Percentiles rank a stretch among this genome's conserved stretches.
Conservation (phyloP, 2,113 vertebrate species). For the Amphiprion ocellaris region DNA sequence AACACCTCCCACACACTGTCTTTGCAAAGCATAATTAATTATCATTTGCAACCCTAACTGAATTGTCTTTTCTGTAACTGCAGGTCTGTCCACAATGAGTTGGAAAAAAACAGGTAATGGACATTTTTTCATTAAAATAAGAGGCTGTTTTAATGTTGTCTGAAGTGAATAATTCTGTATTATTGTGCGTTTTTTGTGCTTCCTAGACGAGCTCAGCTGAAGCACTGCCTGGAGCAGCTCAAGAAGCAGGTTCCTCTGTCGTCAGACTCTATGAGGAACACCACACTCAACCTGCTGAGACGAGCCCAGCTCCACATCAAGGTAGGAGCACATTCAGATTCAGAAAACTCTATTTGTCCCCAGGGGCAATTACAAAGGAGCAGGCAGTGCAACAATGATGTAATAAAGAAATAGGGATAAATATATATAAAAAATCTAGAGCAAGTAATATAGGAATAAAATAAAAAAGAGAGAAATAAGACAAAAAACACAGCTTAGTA, state of each 20-base stretch:
- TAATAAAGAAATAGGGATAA: too few species aligned
- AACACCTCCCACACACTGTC: too few species aligned
- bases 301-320: slow-evolving; percentile 92
- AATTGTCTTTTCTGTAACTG: background rate
- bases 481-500: too few species aligned
- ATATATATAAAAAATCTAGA: too few species aligned
- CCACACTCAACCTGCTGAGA: slow-evolving; percentile 91
- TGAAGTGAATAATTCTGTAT: too few species aligned
- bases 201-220: slow-evolving; percentile 92
- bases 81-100: slow-evolving; percentile 92
- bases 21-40: background rate
- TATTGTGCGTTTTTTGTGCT: background rate
- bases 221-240: slow-evolving; percentile 91
- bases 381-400: too few species aligned
- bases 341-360: too few species aligned
- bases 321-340: slow-evolving; percentile 73
- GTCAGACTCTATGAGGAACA: slow-evolving; percentile 86
- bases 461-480: too few species aligned
- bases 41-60: background rate
- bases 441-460: too few species aligned
- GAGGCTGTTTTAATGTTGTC: too few species aligned
- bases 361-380: too few species aligned
- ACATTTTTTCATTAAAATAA: background rate
- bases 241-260: slow-evolving; percentile 93
- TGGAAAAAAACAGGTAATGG: slow-evolving; percentile 91